Evolutionary conservation across 2,113 vertebrate genomes (phyloP), one percentile per base, ranked within the genome.

Genomic region (Anolis sagrei): DNA sequence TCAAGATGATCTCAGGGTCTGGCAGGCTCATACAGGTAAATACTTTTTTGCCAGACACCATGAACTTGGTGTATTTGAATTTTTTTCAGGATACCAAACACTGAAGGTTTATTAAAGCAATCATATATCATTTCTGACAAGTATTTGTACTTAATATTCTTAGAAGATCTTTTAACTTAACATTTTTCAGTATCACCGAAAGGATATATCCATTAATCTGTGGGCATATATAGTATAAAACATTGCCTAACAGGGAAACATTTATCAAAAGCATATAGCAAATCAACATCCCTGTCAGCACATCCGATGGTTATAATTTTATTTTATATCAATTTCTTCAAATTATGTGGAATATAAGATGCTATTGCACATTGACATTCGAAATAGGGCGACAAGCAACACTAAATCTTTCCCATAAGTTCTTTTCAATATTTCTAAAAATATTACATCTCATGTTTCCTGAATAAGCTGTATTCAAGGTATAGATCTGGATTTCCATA

Each of bases 131-230:
- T 68, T 81, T 21, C 44, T 93, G 1, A 2, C 83, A 92, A 91
- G 83, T 9, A 84, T 23, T 89, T 68, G 89, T 88, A 89, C 84
- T 87, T 36, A 44, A 88, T 32, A 6, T 58, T 70, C 18, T 86
- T 88, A 74, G 61, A 89, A 91, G 84, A 79, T 70, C 64, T 80
- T 84, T 81, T 88, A 82, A 90, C 64, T 69, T 54, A 89, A 34
- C 34, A 82, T 82, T 51, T 81, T 29, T 62, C 39, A 7, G 4
- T 7, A 68, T 84, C n/a, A 27, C n/a, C 32, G n/a, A 51, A 76
- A 66, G 25, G 51, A 36, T 36, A 34, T 54, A 32, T 70, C 19
- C 32, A 23, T 10, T 25, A 51, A 70, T 54, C 29, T 76, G 27
- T n/a, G 49, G 14, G 18, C 13, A 16, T 58, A 58, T 58, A 58